Conservation (phyloP, 2,797 vertebrate genomes). For the Prionace glauca region DNA sequence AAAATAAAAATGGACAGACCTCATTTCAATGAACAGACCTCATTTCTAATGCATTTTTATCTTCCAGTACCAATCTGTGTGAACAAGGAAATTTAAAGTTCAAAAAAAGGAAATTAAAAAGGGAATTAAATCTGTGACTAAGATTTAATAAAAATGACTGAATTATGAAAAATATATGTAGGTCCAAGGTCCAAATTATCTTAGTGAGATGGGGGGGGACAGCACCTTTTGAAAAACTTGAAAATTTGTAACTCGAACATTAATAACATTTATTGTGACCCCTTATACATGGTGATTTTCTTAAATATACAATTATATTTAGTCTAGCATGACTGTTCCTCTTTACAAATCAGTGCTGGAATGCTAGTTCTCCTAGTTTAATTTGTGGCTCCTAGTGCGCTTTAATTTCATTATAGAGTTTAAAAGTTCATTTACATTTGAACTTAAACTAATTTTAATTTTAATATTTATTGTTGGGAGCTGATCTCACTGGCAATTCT, state of each 20-base stretch:
- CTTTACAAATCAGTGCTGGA: neutral
- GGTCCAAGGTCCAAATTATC: too few relatives aligned
- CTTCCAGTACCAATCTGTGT: neutral
- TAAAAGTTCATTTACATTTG: neutral
- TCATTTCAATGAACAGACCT: neutral
- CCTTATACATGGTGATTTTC: neutral
- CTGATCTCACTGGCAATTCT: neutral
- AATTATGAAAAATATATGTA: neutral
- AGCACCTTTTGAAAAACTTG: neutral
- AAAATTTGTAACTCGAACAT: neutral
- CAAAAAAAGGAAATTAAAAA: conserved; percentile 11
- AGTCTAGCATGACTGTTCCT: neutral
- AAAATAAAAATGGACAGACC: neutral
- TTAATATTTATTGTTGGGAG: neutral
- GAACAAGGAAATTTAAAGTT: neutral
- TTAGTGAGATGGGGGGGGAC: neutral
- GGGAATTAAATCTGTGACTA: neutral
- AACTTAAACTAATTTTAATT: neutral
- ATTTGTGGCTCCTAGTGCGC: neutral
- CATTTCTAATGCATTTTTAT: conserved; percentile 1
- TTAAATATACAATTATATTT: neutral
- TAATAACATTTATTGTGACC: neutral
- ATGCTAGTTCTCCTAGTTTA: neutral
- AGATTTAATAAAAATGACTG: conserved; percentile 8
- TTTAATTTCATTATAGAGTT: too few relatives aligned